Evolutionary conservation across 1,140 invertebrate genomes (phyloP).

Genomic region (Drosophila busckii): DNA sequence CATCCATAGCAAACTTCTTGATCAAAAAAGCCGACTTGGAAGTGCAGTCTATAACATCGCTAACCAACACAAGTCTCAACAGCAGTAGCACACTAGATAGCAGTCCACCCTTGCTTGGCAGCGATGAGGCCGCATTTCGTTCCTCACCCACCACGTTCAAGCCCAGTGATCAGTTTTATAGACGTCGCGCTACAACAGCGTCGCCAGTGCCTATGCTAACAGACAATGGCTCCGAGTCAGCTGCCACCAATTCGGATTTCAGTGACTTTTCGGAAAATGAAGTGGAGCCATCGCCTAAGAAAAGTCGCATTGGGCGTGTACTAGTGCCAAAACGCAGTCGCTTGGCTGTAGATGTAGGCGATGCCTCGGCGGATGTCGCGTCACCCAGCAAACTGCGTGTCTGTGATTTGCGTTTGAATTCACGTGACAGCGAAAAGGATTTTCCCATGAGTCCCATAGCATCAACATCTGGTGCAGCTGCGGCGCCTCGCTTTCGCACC

Average conservation of each 20-base stretch:
- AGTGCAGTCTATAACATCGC: conserved; percentile 85
- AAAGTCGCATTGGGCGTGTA: conserved; percentile 81
- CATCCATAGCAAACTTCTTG: conserved; percentile 86
- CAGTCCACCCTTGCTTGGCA: conserved; percentile 25
- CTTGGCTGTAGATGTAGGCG: conserved; percentile 50
- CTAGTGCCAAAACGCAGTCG: conserved; percentile 62
- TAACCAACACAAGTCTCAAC: conserved; percentile 79
- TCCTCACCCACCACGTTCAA: conserved; percentile 71
- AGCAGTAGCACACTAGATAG: conserved; percentile 47
- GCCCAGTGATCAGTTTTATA: conserved; percentile 74
- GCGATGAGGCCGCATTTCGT: conserved; percentile 64
- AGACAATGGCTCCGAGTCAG: conserved; percentile 80
- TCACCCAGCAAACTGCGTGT: conserved; percentile 83
- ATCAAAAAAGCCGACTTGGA: conserved; percentile 84
- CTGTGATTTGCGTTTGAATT: conserved; percentile 82
- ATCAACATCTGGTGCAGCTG: conserved; percentile 33
- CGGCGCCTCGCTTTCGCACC: conserved; percentile 53
- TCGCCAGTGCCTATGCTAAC: conserved; percentile 80
- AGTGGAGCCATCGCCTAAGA: conserved; percentile 86
- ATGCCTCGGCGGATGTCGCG: conserved; percentile 79
- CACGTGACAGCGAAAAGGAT: conserved; percentile 80
- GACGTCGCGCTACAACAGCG: conserved; percentile 71
- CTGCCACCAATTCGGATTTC: conserved; percentile 79
- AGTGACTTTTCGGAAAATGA: conserved; percentile 83
- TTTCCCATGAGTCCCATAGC: conserved; percentile 65